Evolutionary conservation across 1,140 invertebrate genomes (phyloP), one percentile per base, ranked within the genome.

Genomic region (Neodiprion pinetum): DNA sequence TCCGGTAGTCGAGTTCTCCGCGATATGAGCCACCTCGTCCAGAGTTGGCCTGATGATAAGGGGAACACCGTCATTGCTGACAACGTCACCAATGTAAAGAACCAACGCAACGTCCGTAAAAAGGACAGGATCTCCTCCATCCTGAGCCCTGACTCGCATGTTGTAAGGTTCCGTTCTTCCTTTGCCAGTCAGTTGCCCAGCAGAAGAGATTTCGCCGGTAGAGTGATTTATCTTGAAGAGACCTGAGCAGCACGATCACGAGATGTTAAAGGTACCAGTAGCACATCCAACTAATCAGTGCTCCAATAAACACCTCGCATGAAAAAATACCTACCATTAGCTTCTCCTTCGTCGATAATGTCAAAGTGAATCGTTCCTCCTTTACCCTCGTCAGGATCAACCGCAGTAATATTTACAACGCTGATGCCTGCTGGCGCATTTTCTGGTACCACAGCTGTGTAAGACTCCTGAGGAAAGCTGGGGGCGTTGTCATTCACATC

Each of bases 401-500:
- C 91, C 0, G 96, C 96, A 4, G 93, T 91, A n/a, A 96, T 89
- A n/a, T 94, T 94, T 3, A 93, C 86, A 1, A 95, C 91, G 49
- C 90, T 92, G 17, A 92, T 91, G 5, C 92, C 92, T 0, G 92
- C 80, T 0, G 90, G 88, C 0, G 92, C 93, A 78, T 96, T 96
- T 84, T 97, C 95, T 7, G 93, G 90, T 12, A 96, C 91, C 1
- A 94, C 93, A 0, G 89, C 88, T 0, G 88, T 90, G 68, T 91
- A 91, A 1, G 85, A 85, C 67, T 88, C 83, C 70, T 90, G 88
- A 0, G 85, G 80, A 67, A 91, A 91, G 23, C 75, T 80, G 0
- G 94, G 94, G 17, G 93, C 90, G 83, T 96, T 96, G 77, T 97
- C 96, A 80, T 97, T 96, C 0, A 95, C 93, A 84, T 96, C 95